Percentiles rank a stretch among this genome's conserved stretches.
Conservation (phyloP, 2,797 vertebrate species). For the Syndactyla subalaris region DNA sequence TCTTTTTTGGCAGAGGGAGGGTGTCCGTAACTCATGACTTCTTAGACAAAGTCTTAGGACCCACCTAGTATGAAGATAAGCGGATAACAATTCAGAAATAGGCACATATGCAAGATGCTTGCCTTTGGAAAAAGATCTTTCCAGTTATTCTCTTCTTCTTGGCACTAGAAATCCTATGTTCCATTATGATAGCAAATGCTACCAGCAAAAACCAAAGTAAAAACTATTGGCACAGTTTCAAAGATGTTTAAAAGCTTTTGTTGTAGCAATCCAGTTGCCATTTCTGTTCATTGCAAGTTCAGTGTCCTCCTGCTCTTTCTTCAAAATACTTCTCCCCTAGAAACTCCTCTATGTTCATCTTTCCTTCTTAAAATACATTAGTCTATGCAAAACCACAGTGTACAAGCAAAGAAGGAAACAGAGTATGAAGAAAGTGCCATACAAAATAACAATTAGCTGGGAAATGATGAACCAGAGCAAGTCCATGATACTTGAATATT, state of each 20-base stretch:
- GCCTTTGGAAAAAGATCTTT: slow-evolving; percentile 20
- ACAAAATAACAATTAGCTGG: slow-evolving; percentile 6
- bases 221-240: slow-evolving; percentile 31
- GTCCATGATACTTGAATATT: slow-evolving; percentile 16
- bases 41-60: slow-evolving; percentile 15
- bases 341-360: slow-evolving; percentile 32
- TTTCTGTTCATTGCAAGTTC: slow-evolving; percentile 21
- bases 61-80: not conserved
- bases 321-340: slow-evolving; percentile 8
- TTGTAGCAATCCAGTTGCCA: slow-evolving; percentile 9
- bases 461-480: slow-evolving; percentile 22
- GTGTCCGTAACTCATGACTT: not conserved
- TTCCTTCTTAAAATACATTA: slow-evolving; percentile 20
- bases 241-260: not conserved
- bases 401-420: slow-evolving; percentile 24
- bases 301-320: slow-evolving; percentile 37
- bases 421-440: not conserved
- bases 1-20: not conserved
- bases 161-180: slow-evolving; percentile 41
- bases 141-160: slow-evolving; percentile 36
- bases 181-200: not conserved
- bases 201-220: not conserved
- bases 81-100: slow-evolving; percentile 11
- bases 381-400: not conserved
- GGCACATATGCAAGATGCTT: slow-evolving; percentile 31